A percentile compares a stretch with the other conserved stretches of the same genome.
These are phyloP conservation scores for Pristionchus arcanus DNA, from an alignment of 2,888 invertebrate genomes.

Conservation along the genomic window DNA sequence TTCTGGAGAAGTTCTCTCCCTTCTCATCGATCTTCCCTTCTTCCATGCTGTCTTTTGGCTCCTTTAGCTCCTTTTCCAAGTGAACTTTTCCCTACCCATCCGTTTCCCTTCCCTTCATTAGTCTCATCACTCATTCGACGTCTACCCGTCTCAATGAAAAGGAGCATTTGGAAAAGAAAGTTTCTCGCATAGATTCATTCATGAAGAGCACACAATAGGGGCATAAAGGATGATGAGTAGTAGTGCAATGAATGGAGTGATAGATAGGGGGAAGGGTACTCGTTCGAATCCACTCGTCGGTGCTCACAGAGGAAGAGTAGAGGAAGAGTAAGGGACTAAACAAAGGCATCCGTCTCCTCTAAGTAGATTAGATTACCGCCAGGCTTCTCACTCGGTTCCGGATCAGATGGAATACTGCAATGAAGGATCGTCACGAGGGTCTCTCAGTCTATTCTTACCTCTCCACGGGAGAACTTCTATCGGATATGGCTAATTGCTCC, in stretches of 20 bases:
- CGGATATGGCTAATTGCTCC: constrained; percentile 32
- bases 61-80: too few relatives aligned
- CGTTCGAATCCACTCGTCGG: background rate
- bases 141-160: constrained; percentile 34
- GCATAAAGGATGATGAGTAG: background rate
- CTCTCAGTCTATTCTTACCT: background rate
- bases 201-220: constrained; percentile 23
- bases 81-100: constrained; percentile 33
- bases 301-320: background rate
- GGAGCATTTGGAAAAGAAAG: background rate
- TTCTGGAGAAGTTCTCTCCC: constrained; percentile 1
- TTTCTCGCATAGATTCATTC: constrained; percentile 31
- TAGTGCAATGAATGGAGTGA: constrained; percentile 9
- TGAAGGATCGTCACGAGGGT: background rate
- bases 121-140: constrained; percentile 38
- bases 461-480: constrained; percentile 7
- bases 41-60: constrained; percentile 25
- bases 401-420: constrained; percentile 40
- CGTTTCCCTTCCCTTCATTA: constrained; percentile 24
- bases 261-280: background rate
- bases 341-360: constrained; percentile 53
- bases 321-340: background rate
- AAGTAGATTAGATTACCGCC: constrained; percentile 52
- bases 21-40: constrained; percentile 11
- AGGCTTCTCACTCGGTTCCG: constrained; percentile 48